Evolutionary conservation across 2,113 vertebrate genomes (phyloP), one percentile per base, ranked within the genome.

Genomic region (Lepus americanus): DNA sequence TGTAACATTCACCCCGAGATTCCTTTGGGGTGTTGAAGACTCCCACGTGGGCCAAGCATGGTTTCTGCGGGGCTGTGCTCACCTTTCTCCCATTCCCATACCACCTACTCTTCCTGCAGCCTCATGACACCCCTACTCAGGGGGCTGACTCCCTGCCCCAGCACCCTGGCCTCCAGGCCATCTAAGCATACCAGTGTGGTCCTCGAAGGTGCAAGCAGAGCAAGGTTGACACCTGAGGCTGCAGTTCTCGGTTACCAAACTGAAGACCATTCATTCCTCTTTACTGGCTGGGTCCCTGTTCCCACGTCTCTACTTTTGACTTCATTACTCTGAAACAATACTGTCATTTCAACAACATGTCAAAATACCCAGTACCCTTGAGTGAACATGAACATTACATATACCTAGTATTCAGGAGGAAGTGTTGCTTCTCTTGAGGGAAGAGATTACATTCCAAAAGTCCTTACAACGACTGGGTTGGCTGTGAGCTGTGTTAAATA

Each of bases 81-180:
- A 10, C 25, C 53, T 72, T 64, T 31, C 29, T 29, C 33, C 23
- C 11, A 17, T 53, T 20, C 31, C 22, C 9, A 0, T 2, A 3
- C 2, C 0, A 17, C 5, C 5, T 11, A 31, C 9, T 44, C 3
- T 8, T 14, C n/a, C 39, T 44, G 17, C 1, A 33, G 27, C 74
- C 17, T 70, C 29, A 6, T 0, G 0, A 16, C 3, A 39, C 13
- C 11, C 7, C 36, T 8, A 0, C 12, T 2, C 1, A 0, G 9
- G 17, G 14, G 53, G n/a, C 44, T 6, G 20, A 25, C 9, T 3
- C 7, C 14, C 85, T 23, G 27, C 39, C 74, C 29, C 23, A 23
- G 29, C 36, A 9, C n/a, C 49, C 12, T 31, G 86, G 19, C 53
- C 33, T 53, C 79, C 17, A 13, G 0, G 20, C 36, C 6, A 12